Percentiles rank a stretch among this genome's conserved stretches.
phyloP scores from a whole-genome alignment of 2,113 vertebrate genomes.

The Saccopteryx bilineata region DNA sequence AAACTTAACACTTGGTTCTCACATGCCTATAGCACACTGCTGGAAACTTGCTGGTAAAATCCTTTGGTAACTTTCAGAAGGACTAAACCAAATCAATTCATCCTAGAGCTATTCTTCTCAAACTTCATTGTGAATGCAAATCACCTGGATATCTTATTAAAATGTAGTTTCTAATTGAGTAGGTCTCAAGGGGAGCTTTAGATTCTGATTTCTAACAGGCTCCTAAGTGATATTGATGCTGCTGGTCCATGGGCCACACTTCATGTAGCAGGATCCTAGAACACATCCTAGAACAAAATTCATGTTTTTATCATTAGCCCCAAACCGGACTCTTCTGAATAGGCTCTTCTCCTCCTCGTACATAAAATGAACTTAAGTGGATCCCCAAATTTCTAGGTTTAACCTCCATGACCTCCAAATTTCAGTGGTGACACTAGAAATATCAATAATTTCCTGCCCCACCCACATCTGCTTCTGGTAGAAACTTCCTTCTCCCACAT shows the following conservation, averaged over 20 bases:
- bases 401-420: background rate
- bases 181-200: background rate
- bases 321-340: conserved; percentile 8
- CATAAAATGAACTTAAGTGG: background rate
- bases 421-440: conserved; percentile 21
- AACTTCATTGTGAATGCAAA: background rate
- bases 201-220: conserved; percentile 21
- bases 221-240: background rate
- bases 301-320: background rate
- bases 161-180: background rate
- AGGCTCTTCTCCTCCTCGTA: background rate
- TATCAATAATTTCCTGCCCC: background rate
- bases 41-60: background rate
- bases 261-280: background rate
- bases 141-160: conserved; percentile 48
- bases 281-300: conserved; percentile 6
- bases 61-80: conserved; percentile 14
- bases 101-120: background rate
- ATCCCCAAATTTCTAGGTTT: conserved; percentile 9
- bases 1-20: conserved; percentile 29
- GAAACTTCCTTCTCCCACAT: conserved; percentile 21
- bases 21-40: background rate
- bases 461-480: conserved; percentile 25
- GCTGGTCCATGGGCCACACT: background rate
- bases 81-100: conserved; percentile 44